Evolutionary conservation across 2,888 invertebrate species (phyloP).

Genomic region (Gymnocheta viridis): DNA sequence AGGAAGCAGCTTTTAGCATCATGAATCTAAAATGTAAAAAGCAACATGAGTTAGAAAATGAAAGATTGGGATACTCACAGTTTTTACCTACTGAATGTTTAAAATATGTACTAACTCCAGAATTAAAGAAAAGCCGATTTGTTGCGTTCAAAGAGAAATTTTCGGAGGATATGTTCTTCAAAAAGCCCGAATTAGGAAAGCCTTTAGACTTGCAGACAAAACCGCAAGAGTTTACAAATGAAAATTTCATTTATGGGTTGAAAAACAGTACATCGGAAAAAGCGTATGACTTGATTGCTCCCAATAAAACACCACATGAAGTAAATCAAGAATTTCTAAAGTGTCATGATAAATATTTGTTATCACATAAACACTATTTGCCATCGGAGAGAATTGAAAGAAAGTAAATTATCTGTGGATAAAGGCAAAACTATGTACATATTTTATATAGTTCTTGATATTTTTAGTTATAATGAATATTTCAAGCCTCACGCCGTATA

Average conservation of each 20-base stretch:
- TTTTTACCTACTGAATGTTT: constrained; percentile 71
- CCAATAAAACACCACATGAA: constrained; percentile 73
- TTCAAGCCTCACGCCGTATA: constrained; percentile 71
- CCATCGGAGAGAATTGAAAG: constrained; percentile 76
- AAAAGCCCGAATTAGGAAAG: constrained; percentile 74
- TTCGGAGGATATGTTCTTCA: constrained; percentile 77
- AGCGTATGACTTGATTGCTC: constrained; percentile 73
- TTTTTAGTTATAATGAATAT: constrained; percentile 73
- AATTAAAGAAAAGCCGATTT: constrained; percentile 77
- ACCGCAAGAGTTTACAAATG: constrained; percentile 75
- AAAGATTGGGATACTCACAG: constrained; percentile 44
- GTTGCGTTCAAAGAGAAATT: constrained; percentile 77
- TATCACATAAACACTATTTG: constrained; percentile 78
- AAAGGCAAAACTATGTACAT: background rate
- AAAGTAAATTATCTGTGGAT: constrained; percentile 68
- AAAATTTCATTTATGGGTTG: constrained; percentile 75
- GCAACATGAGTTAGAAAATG: background rate
- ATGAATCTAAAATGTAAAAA: constrained; percentile 71
- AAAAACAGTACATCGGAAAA: constrained; percentile 41
- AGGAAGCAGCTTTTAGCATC: constrained; percentile 75
- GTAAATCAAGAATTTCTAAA: constrained; percentile 73
- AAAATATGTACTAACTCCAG: constrained; percentile 74
- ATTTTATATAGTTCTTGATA: background rate
- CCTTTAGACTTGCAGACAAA: constrained; percentile 73
- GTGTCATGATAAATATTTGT: constrained; percentile 76